These are phyloP conservation scores for Desmodus rotundus DNA, from an alignment of 2,113 vertebrate genomes.

Conservation along the genomic window DNA sequence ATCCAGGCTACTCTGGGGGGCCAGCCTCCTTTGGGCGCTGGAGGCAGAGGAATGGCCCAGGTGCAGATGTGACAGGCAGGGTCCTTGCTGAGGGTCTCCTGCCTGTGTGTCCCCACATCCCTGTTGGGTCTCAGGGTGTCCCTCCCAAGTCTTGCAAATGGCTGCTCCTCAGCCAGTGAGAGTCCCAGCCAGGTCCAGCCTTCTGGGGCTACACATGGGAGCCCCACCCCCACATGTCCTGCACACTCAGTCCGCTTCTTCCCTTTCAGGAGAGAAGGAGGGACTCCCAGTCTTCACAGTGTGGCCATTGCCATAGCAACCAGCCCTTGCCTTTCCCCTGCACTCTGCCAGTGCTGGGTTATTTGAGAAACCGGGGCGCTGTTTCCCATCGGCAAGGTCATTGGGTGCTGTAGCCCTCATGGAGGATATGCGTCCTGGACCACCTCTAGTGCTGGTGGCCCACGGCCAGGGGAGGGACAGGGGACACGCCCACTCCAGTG, in stretches of 20 bases:
- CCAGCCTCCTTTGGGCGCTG: background rate
- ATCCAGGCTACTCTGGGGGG: fast-evolving
- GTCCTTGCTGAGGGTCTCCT: background rate
- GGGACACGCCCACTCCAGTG: fast-evolving
- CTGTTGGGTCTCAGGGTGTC: background rate
- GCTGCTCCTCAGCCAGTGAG: background rate
- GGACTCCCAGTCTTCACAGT: background rate
- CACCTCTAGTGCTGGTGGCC: background rate
- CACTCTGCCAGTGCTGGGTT: fast-evolving
- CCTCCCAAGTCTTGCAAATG: background rate
- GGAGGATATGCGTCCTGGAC: background rate
- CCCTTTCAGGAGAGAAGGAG: background rate
- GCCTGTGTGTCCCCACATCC: fast-evolving
- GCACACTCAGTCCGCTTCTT: background rate
- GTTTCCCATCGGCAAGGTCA: background rate
- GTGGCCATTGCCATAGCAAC: background rate
- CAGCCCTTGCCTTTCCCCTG: background rate
- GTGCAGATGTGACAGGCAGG: background rate
- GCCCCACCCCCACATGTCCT: fast-evolving
- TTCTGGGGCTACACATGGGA: background rate
- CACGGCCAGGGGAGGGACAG: background rate
- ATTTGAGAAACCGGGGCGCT: background rate
- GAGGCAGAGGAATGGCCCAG: too few species aligned
- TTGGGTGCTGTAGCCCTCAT: too few species aligned
- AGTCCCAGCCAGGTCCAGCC: fast-evolving